Conservation (phyloP, 1,140 invertebrate species). For the Diplogasteroides magnus region DNA sequence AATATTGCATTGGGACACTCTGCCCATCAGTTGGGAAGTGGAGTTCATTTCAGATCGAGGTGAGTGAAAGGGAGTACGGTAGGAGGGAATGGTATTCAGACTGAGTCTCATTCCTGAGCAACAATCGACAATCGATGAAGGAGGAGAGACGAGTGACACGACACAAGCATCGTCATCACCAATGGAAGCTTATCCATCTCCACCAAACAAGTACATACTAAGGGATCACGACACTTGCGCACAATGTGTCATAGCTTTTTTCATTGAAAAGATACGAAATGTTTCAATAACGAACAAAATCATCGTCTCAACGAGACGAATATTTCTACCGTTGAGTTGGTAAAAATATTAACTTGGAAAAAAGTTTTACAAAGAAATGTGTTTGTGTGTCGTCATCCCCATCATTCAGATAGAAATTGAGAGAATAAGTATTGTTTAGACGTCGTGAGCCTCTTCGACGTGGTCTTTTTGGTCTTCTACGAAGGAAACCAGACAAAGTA, state of each 20-base stretch:
- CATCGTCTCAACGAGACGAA: too few relatives aligned
- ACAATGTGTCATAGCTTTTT: too few relatives aligned
- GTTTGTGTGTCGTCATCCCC: too few relatives aligned
- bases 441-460: neutral
- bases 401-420: too few relatives aligned
- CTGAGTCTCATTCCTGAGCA: slow-evolving; percentile 22
- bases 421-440: neutral
- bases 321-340: too few relatives aligned
- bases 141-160: slow-evolving; percentile 13
- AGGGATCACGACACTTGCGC: neutral
- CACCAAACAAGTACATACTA: neutral
- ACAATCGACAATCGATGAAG: slow-evolving; percentile 16
- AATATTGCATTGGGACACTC: slow-evolving; percentile 14
- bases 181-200: neutral
- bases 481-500: neutral
- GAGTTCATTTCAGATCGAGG: slow-evolving; percentile 42
- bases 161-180: neutral
- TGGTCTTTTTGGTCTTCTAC: neutral
- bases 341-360: too few relatives aligned
- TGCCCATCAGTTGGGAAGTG: slow-evolving; percentile 6
- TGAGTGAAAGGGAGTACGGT: slow-evolving; percentile 6
- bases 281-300: too few relatives aligned
- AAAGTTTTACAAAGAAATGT: too few relatives aligned
- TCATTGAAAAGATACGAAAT: too few relatives aligned
- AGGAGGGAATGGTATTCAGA: slow-evolving; percentile 6